Base-by-base conservation (phyloP, 2,113 vertebrate genomes). In the Halichoeres trimaculatus region DNA sequence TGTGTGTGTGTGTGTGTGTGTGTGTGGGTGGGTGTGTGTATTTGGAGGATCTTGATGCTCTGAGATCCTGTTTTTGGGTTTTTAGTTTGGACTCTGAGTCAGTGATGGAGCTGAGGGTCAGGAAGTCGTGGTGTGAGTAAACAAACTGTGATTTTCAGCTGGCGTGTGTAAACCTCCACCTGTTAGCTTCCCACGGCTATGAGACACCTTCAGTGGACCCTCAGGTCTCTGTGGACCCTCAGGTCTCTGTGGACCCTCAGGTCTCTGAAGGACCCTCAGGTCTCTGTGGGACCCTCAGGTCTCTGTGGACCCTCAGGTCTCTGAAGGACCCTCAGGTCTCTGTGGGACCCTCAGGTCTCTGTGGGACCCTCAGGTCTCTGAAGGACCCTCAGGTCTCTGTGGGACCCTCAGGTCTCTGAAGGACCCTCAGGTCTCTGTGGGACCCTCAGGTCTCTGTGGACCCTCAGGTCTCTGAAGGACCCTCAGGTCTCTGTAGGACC, bases 191-290 rank as follows among this genome's bases (percentile, higher is more conserved):
- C 30, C 30, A 6, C 30, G 30, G 30, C 30, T 30, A 30, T 30
- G 30, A 30, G 3, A 6, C 30, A 6, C 6, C 30, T 6, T 30
- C 30, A 4, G 30, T 30, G n/a, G 58, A 43, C 55, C 60, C 43
- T 89, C 77, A 89, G 70, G 85, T 84, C 65, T 74, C 86, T n/a
- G n/a, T n/a, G n/a, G 58, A 43, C 55, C 60, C 43, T 89, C 77
- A 89, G 70, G 85, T 84, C 65, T 74, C 86, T n/a, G n/a, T n/a
- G n/a, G 58, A 43, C 55, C 60, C 43, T 89, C 77, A 89, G 70
- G 85, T 84, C 65, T 74, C 86, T n/a, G n/a, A n/a, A n/a, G n/a
- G 58, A 43, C 55, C 60, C 43, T 89, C 77, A 89, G 70, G 85
- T 84, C 65, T 74, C 86, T n/a, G n/a, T n/a, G n/a, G n/a, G 58